phyloP scores from a whole-genome alignment of 1,140 invertebrate genomes.

The Octopus sinensis region DNA sequence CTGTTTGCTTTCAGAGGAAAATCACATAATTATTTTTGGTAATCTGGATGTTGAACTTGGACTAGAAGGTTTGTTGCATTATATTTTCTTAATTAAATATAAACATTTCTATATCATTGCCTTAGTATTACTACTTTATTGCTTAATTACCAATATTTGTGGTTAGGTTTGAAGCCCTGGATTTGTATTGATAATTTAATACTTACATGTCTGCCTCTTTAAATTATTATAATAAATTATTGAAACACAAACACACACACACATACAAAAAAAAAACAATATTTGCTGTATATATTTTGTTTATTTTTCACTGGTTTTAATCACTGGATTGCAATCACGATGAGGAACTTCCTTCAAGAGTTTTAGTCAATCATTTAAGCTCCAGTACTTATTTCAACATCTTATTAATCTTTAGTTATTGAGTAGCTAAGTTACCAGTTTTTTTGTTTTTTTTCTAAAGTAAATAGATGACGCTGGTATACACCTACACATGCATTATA shows the following conservation, averaged over 20 bases:
- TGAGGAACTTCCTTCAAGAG: too few relatives aligned
- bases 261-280: neutral
- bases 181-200: neutral
- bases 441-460: too few relatives aligned
- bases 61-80: neutral
- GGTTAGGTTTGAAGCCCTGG: neutral
- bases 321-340: too few relatives aligned
- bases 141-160: neutral
- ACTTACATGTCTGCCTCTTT: neutral
- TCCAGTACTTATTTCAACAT: too few relatives aligned
- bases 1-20: conserved; percentile 42
- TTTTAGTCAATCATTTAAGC: too few relatives aligned
- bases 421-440: too few relatives aligned
- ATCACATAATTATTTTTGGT: conserved; percentile 55
- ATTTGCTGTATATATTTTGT: too few relatives aligned
- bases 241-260: neutral
- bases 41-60: neutral
- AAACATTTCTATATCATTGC: neutral
- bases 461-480: too few relatives aligned
- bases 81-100: neutral
- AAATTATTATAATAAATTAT: neutral
- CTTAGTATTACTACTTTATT: neutral
- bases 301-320: too few relatives aligned
- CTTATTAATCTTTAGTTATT: too few relatives aligned
- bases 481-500: too few relatives aligned